A percentile compares a stretch with the other conserved stretches of the same genome.
Conservation (phyloP, 2,113 vertebrate genomes). For the Pseudopodoces humilis region DNA sequence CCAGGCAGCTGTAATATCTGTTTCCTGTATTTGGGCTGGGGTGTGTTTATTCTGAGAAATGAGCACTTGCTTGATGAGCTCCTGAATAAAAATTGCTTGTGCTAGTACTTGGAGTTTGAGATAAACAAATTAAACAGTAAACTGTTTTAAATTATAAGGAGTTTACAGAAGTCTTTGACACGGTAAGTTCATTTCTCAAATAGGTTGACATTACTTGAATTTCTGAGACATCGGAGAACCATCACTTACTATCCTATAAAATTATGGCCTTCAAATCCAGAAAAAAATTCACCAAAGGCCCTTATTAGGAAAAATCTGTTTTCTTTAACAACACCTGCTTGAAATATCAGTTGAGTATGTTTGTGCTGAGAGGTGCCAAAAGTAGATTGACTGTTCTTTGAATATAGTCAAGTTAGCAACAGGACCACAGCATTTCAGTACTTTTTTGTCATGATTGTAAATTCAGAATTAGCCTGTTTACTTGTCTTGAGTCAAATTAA, state of each 20-base stretch:
- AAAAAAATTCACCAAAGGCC: not conserved
- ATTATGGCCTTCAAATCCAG: not conserved
- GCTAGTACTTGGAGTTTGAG: not conserved
- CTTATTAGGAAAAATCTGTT: not conserved
- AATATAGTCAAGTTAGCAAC: not conserved
- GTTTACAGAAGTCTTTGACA: not conserved
- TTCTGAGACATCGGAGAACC: not conserved
- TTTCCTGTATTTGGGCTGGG: not conserved
- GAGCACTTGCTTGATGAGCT: accelerated
- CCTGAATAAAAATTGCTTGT: not conserved
- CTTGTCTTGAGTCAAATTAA: not conserved
- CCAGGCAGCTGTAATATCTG: not conserved
- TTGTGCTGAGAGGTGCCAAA: not conserved
- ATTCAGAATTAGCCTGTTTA: not conserved
- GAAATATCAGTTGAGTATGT: not conserved
- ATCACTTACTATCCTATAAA: not conserved
- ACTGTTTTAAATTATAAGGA: not conserved
- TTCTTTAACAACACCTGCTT: not conserved
- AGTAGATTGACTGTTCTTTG: not conserved
- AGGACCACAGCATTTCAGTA: not conserved
- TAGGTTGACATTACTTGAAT: not conserved
- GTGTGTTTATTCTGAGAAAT: not conserved
- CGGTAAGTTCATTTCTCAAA: not conserved
- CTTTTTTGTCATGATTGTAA: not conserved
- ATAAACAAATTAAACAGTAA: not conserved